A percentile compares a stretch with the other conserved stretches of the same genome.
These are phyloP conservation scores for Pterois miles DNA, from an alignment of 2,797 vertebrate genomes.

Conservation along the genomic window DNA sequence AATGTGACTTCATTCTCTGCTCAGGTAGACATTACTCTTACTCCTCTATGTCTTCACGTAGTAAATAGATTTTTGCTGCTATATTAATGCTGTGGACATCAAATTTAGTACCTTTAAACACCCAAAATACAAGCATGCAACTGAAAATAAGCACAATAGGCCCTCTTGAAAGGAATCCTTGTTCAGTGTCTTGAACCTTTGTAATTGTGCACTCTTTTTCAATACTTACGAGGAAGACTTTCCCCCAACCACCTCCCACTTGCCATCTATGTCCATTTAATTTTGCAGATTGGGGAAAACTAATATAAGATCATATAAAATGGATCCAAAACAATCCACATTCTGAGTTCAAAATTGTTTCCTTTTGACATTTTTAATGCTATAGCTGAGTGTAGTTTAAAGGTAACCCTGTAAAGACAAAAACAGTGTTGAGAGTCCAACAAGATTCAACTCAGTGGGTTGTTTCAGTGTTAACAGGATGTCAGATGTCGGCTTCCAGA, in stretches of 20 bases:
- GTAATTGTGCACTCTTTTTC: not conserved
- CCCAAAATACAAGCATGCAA: too few relatives aligned
- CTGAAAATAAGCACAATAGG: too few relatives aligned
- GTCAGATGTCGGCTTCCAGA: constrained; percentile 4
- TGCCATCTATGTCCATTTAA: not conserved
- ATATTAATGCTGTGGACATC: too few relatives aligned
- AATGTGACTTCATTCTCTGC: too few relatives aligned
- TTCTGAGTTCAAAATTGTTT: not conserved
- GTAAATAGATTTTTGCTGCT: too few relatives aligned
- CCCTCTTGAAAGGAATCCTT: not conserved
- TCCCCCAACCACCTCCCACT: not conserved
- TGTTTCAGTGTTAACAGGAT: constrained; percentile 19
- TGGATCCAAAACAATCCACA: not conserved
- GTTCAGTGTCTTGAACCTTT: not conserved
- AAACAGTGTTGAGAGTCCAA: not conserved
- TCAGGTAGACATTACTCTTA: too few relatives aligned
- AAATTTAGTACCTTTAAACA: too few relatives aligned
- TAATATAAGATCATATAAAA: not conserved
- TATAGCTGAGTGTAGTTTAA: not conserved
- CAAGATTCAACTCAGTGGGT: constrained; percentile 11
- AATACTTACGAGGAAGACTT: not conserved
- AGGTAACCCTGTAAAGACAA: not conserved
- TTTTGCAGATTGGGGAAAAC: not conserved
- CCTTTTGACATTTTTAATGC: not conserved
- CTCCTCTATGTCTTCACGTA: too few relatives aligned